A percentile compares a stretch with the other conserved stretches of the same genome.
phyloP scores from a whole-genome alignment of 2,797 vertebrate species.

The Danio jaintianensis region DNA sequence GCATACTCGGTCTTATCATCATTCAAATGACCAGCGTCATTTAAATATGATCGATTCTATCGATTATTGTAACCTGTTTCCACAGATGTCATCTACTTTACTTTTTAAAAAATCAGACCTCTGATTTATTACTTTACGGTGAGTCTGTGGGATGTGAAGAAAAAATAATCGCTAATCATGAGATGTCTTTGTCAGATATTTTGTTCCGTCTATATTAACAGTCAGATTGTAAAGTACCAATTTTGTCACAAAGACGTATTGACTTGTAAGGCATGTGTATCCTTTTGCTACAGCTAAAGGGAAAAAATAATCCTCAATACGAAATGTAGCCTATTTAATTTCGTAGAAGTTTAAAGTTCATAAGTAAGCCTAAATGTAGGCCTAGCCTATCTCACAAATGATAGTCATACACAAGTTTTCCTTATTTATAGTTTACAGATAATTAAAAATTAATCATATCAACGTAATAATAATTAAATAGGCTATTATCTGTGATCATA shows the following conservation, averaged over 20 bases:
- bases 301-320: no score
- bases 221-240: no score
- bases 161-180: not conserved
- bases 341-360: no score
- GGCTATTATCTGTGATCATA: not conserved
- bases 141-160: not conserved
- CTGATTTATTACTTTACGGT: not conserved
- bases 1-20: not conserved
- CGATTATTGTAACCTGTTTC: constrained; percentile 35
- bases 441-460: not conserved
- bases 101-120: not conserved
- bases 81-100: constrained; percentile 24
- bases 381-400: no score
- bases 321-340: no score
- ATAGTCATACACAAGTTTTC: not conserved
- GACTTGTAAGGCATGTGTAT: no score
- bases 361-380: no score
- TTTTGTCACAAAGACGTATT: no score
- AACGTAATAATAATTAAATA: not conserved
- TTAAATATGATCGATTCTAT: constrained; percentile 31
- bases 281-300: no score
- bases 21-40: not conserved
- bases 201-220: not conserved
- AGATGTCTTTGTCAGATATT: not conserved
- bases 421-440: not conserved